phyloP scores from a whole-genome alignment of 2,888 invertebrate genomes.

The Stegophylla sp. region DNA sequence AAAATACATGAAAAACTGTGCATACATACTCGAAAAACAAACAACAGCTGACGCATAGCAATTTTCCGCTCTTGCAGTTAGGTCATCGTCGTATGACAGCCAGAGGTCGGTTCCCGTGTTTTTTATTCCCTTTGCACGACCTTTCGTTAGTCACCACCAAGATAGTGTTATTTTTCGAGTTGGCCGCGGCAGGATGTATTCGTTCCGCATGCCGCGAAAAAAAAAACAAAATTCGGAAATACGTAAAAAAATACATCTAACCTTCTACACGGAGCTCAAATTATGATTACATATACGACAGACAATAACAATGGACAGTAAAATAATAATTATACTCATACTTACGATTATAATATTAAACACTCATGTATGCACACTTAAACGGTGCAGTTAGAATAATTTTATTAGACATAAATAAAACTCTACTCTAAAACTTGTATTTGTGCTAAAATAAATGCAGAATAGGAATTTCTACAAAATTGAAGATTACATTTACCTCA shows the following conservation, averaged over 20 bases:
- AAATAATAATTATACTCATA: not conserved
- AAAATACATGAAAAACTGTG: not conserved
- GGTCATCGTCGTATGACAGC: slow-evolving; percentile 9
- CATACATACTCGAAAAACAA: too few relatives aligned
- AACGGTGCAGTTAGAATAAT: not conserved
- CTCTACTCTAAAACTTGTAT: too few relatives aligned
- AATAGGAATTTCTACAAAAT: too few relatives aligned
- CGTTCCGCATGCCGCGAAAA: too few relatives aligned
- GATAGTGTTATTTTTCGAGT: not conserved
- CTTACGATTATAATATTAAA: not conserved
- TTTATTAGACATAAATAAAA: too few relatives aligned
- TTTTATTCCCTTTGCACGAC: not conserved
- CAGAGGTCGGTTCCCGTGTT: not conserved
- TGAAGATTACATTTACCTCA: too few relatives aligned
- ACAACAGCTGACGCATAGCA: too few relatives aligned
- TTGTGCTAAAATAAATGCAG: too few relatives aligned
- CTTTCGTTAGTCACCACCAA: not conserved
- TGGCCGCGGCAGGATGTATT: too few relatives aligned
- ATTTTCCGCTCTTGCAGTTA: not conserved
- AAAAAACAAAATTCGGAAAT: too few relatives aligned
- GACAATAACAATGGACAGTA: not conserved
- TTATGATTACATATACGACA: not conserved
- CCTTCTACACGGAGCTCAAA: not conserved
- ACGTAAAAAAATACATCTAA: not conserved
- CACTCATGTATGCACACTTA: not conserved